A percentile compares a stretch with the other conserved stretches of the same genome.
Evolutionary conservation across 2,113 vertebrate species (phyloP).

Genomic region (Petromus typicus): DNA sequence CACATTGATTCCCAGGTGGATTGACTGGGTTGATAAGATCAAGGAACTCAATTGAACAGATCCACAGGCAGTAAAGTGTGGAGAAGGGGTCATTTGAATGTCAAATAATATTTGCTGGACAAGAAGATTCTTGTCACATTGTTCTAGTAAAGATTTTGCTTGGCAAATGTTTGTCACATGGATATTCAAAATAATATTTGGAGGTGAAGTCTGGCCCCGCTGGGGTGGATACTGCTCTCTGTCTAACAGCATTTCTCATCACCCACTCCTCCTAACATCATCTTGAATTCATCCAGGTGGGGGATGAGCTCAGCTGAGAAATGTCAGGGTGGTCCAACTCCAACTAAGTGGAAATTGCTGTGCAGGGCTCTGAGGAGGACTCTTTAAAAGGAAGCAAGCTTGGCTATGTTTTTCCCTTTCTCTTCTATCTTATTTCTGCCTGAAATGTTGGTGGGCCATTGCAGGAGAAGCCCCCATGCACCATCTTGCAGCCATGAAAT

Average conservation of each 20-base stretch:
- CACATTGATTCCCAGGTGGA: background rate
- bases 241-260: background rate
- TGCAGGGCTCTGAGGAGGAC: background rate
- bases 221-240: background rate
- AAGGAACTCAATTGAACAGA: background rate
- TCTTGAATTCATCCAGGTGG: background rate
- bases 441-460: background rate
- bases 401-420: background rate
- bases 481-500: background rate
- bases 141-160: slow-evolving; percentile 17
- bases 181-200: slow-evolving; percentile 42
- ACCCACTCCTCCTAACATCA: background rate
- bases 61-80: background rate
- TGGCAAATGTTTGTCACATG: slow-evolving; percentile 13
- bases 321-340: background rate
- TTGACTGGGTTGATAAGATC: background rate
- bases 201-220: background rate
- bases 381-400: slow-evolving; percentile 4
- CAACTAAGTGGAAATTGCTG: background rate
- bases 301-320: background rate
- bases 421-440: background rate
- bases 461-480: background rate
- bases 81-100: background rate
- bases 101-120: background rate
- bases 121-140: background rate